Conservation (phyloP, 2,113 vertebrate genomes). For the Tylochromis polylepis region DNA sequence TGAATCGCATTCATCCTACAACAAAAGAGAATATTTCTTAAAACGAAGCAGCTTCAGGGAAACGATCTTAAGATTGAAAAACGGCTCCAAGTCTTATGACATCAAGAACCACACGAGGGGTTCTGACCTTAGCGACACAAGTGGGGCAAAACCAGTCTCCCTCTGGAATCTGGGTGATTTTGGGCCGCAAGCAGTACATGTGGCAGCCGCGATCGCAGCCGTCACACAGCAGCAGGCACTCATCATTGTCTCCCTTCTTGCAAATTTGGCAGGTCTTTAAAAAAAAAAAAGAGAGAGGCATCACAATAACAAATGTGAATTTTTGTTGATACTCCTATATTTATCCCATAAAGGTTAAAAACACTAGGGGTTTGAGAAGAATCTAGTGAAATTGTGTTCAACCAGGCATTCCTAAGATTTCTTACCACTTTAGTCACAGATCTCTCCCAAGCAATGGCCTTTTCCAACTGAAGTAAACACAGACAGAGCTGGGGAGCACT, state of each 20-base stretch:
- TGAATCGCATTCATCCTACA: constrained; percentile 71
- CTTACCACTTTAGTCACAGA: constrained; percentile 92
- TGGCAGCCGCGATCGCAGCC: constrained; percentile 94
- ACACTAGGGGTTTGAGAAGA: background rate
- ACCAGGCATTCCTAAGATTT: background rate
- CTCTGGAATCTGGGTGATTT: constrained; percentile 87
- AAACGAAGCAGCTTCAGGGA: background rate
- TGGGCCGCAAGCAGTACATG: constrained; percentile 93
- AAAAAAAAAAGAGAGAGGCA: background rate
- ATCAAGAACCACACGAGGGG: background rate
- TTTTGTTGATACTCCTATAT: background rate
- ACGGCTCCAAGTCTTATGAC: background rate
- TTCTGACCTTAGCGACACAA: constrained; percentile 79
- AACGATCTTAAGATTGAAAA: background rate
- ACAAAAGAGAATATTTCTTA: background rate
- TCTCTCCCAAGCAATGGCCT: constrained; percentile 93
- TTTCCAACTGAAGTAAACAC: constrained; percentile 87
- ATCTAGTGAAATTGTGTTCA: background rate
- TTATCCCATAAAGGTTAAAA: background rate
- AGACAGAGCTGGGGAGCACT: constrained; percentile 88
- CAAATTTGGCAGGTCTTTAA: constrained; percentile 88
- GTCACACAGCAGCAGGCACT: constrained; percentile 90
- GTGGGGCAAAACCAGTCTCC: constrained; percentile 95
- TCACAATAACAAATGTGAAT: background rate
- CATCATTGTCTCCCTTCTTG: constrained; percentile 91